Percentiles rank a stretch among this genome's conserved stretches.
phyloP scores from a whole-genome alignment of 2,113 vertebrate genomes.

The Rhabdomys dilectus region DNA sequence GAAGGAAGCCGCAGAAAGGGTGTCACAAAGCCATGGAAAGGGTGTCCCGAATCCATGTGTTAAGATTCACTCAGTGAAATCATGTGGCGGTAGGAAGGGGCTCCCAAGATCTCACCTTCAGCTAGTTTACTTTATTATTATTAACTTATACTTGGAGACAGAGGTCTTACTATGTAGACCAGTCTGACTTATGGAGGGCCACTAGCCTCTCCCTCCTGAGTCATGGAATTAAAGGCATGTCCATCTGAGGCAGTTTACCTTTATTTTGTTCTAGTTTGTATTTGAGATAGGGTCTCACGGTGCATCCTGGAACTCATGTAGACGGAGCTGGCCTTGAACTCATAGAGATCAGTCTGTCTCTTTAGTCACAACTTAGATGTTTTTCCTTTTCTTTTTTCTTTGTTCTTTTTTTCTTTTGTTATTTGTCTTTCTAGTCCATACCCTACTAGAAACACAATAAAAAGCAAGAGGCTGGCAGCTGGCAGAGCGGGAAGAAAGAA shows the following conservation, averaged over 20 bases:
- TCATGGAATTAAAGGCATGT: background rate
- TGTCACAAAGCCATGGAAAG: background rate
- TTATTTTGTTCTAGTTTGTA: background rate
- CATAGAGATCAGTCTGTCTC: background rate
- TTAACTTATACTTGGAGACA: background rate
- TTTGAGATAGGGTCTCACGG: background rate
- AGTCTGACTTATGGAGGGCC: background rate
- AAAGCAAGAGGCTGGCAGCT: background rate
- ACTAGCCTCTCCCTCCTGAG: background rate
- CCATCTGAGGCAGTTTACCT: background rate
- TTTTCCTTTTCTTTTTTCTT: background rate
- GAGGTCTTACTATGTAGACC: background rate
- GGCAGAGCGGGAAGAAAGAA: background rate
- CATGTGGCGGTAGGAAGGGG: background rate
- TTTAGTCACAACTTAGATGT: constrained; percentile 3
- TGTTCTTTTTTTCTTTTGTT: background rate
- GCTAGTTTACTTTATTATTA: background rate
- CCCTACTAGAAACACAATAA: background rate
- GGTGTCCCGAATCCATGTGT: background rate
- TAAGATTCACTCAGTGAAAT: background rate
- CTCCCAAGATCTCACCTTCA: background rate
- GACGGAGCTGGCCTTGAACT: background rate
- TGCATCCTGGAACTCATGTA: background rate
- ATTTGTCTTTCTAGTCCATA: background rate
- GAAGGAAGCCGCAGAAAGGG: background rate